Evolutionary conservation across 2,113 vertebrate species (phyloP).

Genomic region (Mormyrus lacerda): DNA sequence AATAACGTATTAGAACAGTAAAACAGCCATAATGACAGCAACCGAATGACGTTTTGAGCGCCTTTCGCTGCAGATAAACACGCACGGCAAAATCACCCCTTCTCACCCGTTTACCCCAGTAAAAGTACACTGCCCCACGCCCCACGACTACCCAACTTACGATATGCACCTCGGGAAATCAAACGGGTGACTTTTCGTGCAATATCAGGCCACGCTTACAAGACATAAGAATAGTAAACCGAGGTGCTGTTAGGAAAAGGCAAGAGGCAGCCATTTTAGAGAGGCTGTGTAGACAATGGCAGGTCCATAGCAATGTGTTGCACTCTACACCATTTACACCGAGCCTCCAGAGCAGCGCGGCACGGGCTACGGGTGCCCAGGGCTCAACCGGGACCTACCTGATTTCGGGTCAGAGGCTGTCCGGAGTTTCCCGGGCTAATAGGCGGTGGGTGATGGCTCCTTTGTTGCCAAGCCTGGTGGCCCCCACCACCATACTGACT

Average conservation of each 20-base stretch:
- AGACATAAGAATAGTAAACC: conserved; percentile 42
- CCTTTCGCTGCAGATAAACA: conserved; percentile 22
- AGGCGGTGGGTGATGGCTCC: conserved; percentile 81
- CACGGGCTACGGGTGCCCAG: not conserved
- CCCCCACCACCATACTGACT: conserved; percentile 74
- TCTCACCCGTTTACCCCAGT: conserved; percentile 33
- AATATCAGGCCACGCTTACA: conserved; percentile 30
- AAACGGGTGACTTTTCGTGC: conserved; percentile 28
- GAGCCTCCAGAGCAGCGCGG: not conserved
- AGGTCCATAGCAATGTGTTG: conserved; percentile 63
- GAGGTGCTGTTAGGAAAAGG: conserved; percentile 54
- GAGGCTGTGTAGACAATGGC: conserved; percentile 81
- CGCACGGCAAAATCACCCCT: conserved; percentile 17
- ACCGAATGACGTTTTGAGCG: conserved; percentile 12
- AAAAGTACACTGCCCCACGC: conserved; percentile 50
- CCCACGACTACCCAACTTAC: conserved; percentile 35
- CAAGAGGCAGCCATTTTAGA: conserved; percentile 95
- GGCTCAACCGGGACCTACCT: conserved; percentile 62
- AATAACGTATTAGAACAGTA: not conserved
- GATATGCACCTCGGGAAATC: conserved; percentile 23
- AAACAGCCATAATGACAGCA: not conserved
- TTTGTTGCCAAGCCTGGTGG: conserved; percentile 83
- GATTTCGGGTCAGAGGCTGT: conserved; percentile 73
- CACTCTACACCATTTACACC: conserved; percentile 14
- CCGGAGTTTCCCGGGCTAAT: conserved; percentile 87